Percentiles rank a stretch among this genome's conserved stretches.
Evolutionary conservation across 1,140 invertebrate species (phyloP).

Genomic region (Eufriesea mexicana): DNA sequence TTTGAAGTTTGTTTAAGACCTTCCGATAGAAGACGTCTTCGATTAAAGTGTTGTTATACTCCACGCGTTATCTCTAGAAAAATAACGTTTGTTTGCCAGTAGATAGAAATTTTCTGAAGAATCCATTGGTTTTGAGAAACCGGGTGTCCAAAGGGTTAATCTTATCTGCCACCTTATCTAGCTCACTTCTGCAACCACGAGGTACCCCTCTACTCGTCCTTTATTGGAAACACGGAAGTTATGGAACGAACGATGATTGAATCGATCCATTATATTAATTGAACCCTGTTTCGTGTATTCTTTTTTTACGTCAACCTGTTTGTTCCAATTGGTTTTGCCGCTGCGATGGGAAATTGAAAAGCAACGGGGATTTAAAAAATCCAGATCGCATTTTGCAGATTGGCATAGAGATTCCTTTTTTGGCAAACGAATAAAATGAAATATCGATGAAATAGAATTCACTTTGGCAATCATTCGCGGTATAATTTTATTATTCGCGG

Average conservation of each 20-base stretch:
- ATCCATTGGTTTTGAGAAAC: background rate
- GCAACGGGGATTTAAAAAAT: background rate
- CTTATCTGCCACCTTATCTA: constrained; percentile 21
- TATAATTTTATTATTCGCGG: no score
- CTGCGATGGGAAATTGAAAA: background rate
- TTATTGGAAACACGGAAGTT: background rate
- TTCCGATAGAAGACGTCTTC: background rate
- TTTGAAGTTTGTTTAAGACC: background rate
- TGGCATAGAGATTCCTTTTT: background rate
- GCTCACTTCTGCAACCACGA: background rate
- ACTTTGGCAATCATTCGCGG: no score
- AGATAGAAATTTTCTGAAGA: constrained; percentile 3
- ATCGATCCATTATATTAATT: background rate
- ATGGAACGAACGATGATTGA: background rate
- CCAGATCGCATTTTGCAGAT: background rate
- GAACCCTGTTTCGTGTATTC: background rate
- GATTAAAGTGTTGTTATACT: background rate
- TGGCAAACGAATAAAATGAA: background rate
- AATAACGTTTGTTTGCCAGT: background rate
- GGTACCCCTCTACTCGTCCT: no score
- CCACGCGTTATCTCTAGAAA: background rate
- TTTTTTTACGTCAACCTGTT: background rate
- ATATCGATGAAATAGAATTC: no score
- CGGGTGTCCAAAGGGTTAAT: background rate
- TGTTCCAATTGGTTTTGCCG: background rate